phyloP scores from a whole-genome alignment of 53 echinoderm and acorn worm species.

The Echinarachnius parma region DNA sequence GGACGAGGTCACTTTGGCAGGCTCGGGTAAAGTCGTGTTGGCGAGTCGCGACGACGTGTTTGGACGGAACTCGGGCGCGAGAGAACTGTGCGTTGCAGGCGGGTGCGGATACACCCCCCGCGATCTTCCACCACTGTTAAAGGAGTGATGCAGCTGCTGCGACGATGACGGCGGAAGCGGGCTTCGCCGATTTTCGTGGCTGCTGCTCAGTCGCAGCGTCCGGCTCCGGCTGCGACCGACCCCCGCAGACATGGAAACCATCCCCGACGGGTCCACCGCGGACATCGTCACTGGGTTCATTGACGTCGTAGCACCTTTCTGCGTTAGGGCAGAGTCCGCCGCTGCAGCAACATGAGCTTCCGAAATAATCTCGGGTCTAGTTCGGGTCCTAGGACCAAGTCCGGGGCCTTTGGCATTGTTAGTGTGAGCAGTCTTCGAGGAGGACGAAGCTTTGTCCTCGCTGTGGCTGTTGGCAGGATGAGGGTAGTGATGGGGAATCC shows the following conservation, averaged over 20 bases:
- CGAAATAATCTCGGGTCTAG: conserved; percentile 32
- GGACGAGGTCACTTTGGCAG: conserved; percentile 24
- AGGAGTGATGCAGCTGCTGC: conserved; percentile 60
- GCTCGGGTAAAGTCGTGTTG: too few relatives aligned
- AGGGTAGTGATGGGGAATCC: too few relatives aligned
- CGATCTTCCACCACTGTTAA: too few relatives aligned
- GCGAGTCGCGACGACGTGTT: conserved; percentile 67
- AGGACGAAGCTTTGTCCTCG: neutral
- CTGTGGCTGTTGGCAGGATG: neutral
- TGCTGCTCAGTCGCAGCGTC: conserved; percentile 44
- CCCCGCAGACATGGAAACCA: conserved; percentile 4
- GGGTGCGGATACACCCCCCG: conserved; percentile 55
- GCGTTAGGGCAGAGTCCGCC: conserved; percentile 36
- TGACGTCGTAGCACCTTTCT: conserved; percentile 30
- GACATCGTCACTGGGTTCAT: conserved; percentile 1
- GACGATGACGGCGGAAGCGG: conserved; percentile 59
- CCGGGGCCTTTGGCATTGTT: neutral
- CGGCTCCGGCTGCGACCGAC: conserved; percentile 21
- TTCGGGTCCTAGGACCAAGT: conserved; percentile 21
- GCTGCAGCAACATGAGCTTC: conserved; percentile 36
- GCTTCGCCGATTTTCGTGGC: conserved; percentile 47
- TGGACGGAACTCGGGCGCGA: conserved; percentile 56
- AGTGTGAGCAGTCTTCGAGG: neutral
- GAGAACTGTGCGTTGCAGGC: conserved; percentile 58
- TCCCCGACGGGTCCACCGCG: too few relatives aligned